A percentile compares a stretch with the other conserved stretches of the same genome.
Evolutionary conservation across 1,140 invertebrate species (phyloP).

Genomic region (Phthorimaea operculella): DNA sequence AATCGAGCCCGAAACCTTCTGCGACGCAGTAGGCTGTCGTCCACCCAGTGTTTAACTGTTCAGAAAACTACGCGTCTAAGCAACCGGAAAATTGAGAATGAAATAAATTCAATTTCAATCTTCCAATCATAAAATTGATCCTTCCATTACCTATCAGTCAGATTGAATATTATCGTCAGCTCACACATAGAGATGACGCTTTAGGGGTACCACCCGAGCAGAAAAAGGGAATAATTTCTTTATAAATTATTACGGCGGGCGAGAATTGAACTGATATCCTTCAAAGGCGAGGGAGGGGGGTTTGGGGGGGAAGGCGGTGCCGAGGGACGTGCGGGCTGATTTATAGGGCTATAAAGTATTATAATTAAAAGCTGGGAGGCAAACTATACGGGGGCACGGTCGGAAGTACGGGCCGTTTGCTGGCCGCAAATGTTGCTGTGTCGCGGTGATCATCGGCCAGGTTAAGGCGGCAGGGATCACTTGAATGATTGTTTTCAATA

Average conservation of each 20-base stretch:
- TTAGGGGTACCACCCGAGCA: slow-evolving; percentile 15
- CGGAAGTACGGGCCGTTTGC: slow-evolving; percentile 35
- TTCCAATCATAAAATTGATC: slow-evolving; percentile 3
- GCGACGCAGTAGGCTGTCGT: too few species aligned
- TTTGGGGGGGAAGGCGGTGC: slow-evolving; percentile 25
- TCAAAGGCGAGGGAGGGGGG: slow-evolving; percentile 35
- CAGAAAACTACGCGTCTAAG: too few species aligned
- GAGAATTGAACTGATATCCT: slow-evolving; percentile 64
- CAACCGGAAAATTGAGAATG: neutral
- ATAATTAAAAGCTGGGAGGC: slow-evolving; percentile 68
- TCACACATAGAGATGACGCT: slow-evolving; percentile 19
- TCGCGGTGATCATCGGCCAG: slow-evolving; percentile 23
- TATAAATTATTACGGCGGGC: slow-evolving; percentile 51
- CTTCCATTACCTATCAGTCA: neutral
- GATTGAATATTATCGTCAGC: neutral
- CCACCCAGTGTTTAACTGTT: too few species aligned
- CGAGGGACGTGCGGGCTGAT: slow-evolving; percentile 52
- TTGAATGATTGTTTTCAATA: too few species aligned
- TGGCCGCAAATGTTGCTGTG: slow-evolving; percentile 24
- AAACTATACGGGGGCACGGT: slow-evolving; percentile 51
- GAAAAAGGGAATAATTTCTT: slow-evolving; percentile 56
- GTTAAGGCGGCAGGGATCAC: slow-evolving; percentile 11
- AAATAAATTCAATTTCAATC: neutral
- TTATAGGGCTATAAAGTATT: slow-evolving; percentile 70
- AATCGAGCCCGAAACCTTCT: too few species aligned